Conservation (phyloP, 2,888 invertebrate species). For the Drosophila nr. fundita region DNA sequence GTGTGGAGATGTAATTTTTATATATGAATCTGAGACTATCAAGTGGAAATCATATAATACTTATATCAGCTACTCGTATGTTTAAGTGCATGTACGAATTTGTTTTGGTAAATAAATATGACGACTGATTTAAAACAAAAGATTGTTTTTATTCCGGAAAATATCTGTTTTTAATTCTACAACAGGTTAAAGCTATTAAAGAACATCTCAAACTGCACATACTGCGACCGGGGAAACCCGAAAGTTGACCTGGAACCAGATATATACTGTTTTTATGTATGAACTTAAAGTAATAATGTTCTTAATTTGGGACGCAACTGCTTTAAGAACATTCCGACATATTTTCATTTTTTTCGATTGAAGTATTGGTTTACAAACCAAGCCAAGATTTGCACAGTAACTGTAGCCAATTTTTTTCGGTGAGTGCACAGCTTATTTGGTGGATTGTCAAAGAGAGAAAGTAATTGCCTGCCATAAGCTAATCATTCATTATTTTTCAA, state of each 20-base stretch:
- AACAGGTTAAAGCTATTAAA: not conserved
- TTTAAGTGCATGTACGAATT: slow-evolving; percentile 68
- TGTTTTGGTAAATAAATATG: slow-evolving; percentile 72
- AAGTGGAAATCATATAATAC: slow-evolving; percentile 43
- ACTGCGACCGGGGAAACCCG: too few species aligned
- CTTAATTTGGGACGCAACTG: not conserved
- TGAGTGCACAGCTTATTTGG: too few species aligned
- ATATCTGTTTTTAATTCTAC: not conserved
- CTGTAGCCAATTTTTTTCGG: not conserved
- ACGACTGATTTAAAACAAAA: slow-evolving; percentile 64
- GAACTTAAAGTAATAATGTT: not conserved
- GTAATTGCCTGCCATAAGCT: too few species aligned
- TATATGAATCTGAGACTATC: slow-evolving; percentile 32
- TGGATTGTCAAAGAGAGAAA: too few species aligned
- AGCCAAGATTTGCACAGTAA: not conserved
- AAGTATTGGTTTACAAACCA: too few species aligned
- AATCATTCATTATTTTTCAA: too few species aligned
- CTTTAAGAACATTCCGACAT: not conserved
- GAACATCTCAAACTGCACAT: not conserved
- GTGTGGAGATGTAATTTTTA: slow-evolving; percentile 8
- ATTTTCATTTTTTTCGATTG: not conserved
- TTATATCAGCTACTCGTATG: slow-evolving; percentile 50
- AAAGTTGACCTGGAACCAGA: not conserved
- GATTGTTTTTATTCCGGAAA: not conserved
- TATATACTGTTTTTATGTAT: not conserved